Evolutionary conservation across 2,113 vertebrate genomes (phyloP), one percentile per base, ranked within the genome.

Genomic region (Corydoras maculifer): DNA sequence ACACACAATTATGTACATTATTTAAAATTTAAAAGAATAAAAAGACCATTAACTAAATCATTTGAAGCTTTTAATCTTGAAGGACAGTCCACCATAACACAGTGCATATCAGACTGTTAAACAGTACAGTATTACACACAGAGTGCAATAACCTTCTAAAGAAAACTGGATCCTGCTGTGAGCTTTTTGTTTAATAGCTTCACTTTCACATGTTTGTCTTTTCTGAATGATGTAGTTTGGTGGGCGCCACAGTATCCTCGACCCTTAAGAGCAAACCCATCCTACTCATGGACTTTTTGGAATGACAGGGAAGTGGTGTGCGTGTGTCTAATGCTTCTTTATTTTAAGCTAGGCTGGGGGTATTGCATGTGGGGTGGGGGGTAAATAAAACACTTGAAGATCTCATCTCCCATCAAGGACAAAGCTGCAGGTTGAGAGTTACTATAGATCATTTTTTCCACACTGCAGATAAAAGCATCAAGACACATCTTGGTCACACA

Each of bases 391-490:
- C 62, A 71, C 50, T 72, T 72, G 61, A 65, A 72, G 65, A 78
- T 69, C 65, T 73, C 70, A 75, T 78, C 69, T 35, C 35, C 50
- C 43, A 66, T 57, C 69, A 75, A 75, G 73, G 73, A 72, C 77
- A 73, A 61, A 49, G 30, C 13, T 53, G 58, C 64, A 59, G 68
- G 69, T 51, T 14, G 64, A 66, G 63, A 11, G 57, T 18, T 58
- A 29, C 31, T 35, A 62, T 53, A 25, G 62, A 75, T 73, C 70
- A 78, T 63, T 65, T 25, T 69, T 53, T 72, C 60, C 55, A 62
- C 31, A 62, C n/a, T 8, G 32, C 58, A 62, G 57, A 76, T 76
- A 63, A 62, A 71, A 71, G 5, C 11, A n/a, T 54, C 64, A 72
- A 58, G 43, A 58, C 31, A 55, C n/a, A 68, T 58, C 64, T 62